Conservation (phyloP, 2,113 vertebrate genomes). For the Cervus canadensis region DNA sequence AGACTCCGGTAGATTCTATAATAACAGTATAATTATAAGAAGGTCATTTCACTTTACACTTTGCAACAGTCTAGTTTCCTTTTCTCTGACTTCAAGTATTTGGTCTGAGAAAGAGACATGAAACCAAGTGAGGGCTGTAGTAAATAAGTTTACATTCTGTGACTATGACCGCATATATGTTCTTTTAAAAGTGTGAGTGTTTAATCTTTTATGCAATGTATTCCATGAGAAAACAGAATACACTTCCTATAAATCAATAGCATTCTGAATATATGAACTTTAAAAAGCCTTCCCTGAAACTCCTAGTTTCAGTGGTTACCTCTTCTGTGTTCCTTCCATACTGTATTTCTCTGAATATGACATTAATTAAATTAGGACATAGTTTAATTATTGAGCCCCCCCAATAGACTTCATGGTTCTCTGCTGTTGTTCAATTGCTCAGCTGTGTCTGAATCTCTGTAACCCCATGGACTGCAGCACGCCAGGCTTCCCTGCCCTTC, state of each 20-base stretch:
- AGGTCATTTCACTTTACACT: not conserved
- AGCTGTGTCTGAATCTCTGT: not conserved
- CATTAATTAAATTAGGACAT: not conserved
- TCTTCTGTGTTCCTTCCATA: not conserved
- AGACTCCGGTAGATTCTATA: not conserved
- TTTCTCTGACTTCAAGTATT: constrained; percentile 1
- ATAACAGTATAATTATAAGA: not conserved
- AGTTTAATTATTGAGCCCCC: not conserved
- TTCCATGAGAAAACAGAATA: not conserved
- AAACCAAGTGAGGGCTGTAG: not conserved
- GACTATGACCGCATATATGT: not conserved
- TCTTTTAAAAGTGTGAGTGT: not conserved
- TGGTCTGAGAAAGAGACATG: not conserved
- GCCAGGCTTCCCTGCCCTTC: not conserved
- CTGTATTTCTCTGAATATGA: not conserved
- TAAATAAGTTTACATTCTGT: not conserved
- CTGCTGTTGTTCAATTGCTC: not conserved
- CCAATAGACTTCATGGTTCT: not conserved
- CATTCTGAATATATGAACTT: not conserved
- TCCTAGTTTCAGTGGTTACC: not conserved
- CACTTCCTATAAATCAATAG: not conserved
- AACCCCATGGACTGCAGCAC: not conserved
- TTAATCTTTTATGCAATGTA: not conserved
- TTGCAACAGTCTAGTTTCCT: not conserved
- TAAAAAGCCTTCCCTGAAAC: constrained; percentile 3